phyloP scores from a whole-genome alignment of 2,113 vertebrate species.

The Microcebus lehilahytsara region DNA sequence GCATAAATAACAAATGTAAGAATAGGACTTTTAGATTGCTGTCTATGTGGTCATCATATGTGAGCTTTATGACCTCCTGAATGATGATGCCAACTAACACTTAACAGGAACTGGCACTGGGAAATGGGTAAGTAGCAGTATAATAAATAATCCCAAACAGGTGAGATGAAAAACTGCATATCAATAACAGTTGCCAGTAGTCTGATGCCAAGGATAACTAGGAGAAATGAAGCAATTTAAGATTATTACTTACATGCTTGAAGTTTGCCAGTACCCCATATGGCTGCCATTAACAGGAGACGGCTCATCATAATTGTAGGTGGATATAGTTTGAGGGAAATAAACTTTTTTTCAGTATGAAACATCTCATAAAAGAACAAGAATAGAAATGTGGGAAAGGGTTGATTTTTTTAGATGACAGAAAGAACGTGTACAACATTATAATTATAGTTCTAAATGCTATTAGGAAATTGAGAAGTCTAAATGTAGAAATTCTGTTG shows the following conservation, averaged over 20 bases:
- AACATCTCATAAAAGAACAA: background rate
- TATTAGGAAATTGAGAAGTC: background rate
- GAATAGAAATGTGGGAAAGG: background rate
- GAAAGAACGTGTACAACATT: background rate
- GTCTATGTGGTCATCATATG: background rate
- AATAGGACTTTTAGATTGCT: background rate
- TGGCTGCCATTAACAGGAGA: background rate
- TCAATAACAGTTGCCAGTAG: background rate
- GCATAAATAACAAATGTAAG: background rate
- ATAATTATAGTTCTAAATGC: background rate
- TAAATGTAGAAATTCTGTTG: background rate
- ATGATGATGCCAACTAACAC: background rate
- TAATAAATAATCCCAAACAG: background rate
- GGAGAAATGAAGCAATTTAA: background rate
- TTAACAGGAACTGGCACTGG: background rate
- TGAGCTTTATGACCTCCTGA: background rate
- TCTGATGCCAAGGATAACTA: background rate
- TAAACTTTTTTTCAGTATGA: background rate
- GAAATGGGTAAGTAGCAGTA: background rate
- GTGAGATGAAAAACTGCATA: background rate
- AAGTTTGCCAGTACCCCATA: background rate
- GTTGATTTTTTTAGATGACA: background rate
- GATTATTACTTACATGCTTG: background rate
- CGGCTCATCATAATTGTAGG: background rate
- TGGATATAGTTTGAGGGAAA: background rate